phyloP scores from a whole-genome alignment of 2,797 vertebrate species.

The Anabas testudineus region DNA sequence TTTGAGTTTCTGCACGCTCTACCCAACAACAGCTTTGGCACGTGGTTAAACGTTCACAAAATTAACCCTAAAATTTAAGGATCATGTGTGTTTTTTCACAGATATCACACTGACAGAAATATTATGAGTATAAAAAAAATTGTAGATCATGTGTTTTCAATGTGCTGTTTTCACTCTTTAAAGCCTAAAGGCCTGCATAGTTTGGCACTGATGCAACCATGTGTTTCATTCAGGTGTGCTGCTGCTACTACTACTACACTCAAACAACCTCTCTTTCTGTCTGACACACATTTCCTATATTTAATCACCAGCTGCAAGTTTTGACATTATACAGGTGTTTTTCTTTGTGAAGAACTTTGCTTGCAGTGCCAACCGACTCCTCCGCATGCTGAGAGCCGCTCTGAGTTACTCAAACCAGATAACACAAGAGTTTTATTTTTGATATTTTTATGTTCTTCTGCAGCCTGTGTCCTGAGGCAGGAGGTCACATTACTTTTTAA shows the following conservation, averaged over 20 bases:
- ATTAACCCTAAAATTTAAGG: no score
- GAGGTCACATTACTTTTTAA: slow-evolving; percentile 27
- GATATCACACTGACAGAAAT: no score
- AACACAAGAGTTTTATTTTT: background rate
- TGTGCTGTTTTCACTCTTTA: background rate
- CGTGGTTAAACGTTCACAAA: background rate
- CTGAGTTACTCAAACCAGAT: slow-evolving; percentile 3
- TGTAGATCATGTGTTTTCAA: background rate
- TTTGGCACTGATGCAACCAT: slow-evolving; percentile 42
- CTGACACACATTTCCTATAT: slow-evolving; percentile 6
- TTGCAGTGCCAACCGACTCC: background rate
- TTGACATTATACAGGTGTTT: slow-evolving; percentile 18
- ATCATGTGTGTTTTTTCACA: no score
- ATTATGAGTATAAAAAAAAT: background rate
- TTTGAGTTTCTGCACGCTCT: no score
- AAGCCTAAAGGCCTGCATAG: slow-evolving; percentile 20
- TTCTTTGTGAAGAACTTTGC: background rate
- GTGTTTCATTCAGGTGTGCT: slow-evolving; percentile 59
- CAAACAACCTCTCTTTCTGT: background rate
- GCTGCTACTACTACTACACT: background rate
- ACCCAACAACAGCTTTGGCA: background rate
- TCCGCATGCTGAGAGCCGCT: background rate
- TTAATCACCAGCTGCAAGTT: background rate
- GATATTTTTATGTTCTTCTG: slow-evolving; percentile 4
- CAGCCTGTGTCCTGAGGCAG: background rate